Evolutionary conservation across 2,797 vertebrate species (phyloP), one percentile per base, ranked within the genome.

Genomic region (Sphaeramia orbicularis): DNA sequence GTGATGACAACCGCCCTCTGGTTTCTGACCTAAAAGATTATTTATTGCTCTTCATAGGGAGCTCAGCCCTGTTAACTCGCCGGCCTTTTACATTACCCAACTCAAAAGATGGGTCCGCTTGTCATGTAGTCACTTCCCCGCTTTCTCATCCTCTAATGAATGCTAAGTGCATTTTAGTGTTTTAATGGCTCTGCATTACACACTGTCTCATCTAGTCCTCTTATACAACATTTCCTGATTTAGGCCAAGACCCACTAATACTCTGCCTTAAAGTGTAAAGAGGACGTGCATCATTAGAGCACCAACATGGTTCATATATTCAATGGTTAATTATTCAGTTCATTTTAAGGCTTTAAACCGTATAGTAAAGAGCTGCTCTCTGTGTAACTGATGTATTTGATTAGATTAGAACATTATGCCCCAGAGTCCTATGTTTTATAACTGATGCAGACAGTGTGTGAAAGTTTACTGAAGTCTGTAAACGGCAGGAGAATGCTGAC

Each of bases 131-230:
- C 63, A 65, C 78, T 71, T 76, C 58, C 41, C 41, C 43, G 59
- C 52, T 77, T 83, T 67, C 71, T 56, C 30, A 44, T 49, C 30
- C 37, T 62, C 54, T 83, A 85, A 83, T 86, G 70, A 88, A 81
- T 68, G 57, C 74, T 87, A 87, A 88, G 84, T 87, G 78, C 45
- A 2, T 83, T 87, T 86, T 66, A 75, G 67, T 86, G 79, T 86
- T 85, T 24, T 83, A 87, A 86, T 88, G 85, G 66, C 44, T 74
- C 61, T 63, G 47, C 54, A 65, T 84, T 75, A 72, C 51, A 65
- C 59, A 41, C 40, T 14, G 44, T 76, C 72, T 89, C 42, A 76
- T 79, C 44, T 2, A 6, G 38, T 76, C 77, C 66, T 35, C 76
- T 83, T 74, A 58, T 50, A 83, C 81, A 86, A 64, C 62, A 43